A percentile compares a stretch with the other conserved stretches of the same genome.
phyloP scores from a whole-genome alignment of 2,888 invertebrate genomes.

The Carpatolechia fugitivella region DNA sequence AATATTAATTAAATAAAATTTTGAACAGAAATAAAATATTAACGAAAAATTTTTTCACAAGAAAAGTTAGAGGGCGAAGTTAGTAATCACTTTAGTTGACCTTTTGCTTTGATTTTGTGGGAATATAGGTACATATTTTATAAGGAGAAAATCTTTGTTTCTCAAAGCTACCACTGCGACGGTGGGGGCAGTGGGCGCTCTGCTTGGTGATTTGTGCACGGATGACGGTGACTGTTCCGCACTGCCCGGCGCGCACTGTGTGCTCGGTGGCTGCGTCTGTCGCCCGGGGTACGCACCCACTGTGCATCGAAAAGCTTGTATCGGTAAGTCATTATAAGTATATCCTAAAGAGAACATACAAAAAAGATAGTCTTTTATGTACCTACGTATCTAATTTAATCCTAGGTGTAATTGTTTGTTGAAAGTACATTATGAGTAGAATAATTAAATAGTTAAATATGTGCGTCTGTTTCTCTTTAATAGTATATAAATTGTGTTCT shows the following conservation, averaged over 20 bases:
- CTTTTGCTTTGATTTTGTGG: neutral
- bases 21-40: neutral
- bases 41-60: neutral
- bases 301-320: slow-evolving; percentile 65
- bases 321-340: slow-evolving; percentile 65
- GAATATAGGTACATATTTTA: too few relatives aligned
- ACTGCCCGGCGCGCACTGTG: slow-evolving; percentile 84
- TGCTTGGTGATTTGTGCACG: slow-evolving; percentile 88
- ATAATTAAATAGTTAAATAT: too few relatives aligned
- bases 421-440: too few relatives aligned
- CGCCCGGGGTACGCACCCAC: slow-evolving; percentile 76
- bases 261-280: slow-evolving; percentile 87
- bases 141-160: slow-evolving; percentile 31
- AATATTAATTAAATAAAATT: neutral
- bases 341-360: too few relatives aligned
- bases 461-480: too few relatives aligned
- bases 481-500: too few relatives aligned
- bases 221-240: slow-evolving; percentile 80
- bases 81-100: neutral
- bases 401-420: too few relatives aligned
- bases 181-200: slow-evolving; percentile 76
- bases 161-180: slow-evolving; percentile 68
- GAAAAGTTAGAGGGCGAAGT: neutral
- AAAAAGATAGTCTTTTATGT: neutral
- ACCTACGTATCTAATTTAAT: neutral